Percentiles rank a stretch among this genome's conserved stretches.
These are phyloP conservation scores for Gnathonemus longibarbis DNA, from an alignment of 2,113 vertebrate species.

Conservation along the genomic window DNA sequence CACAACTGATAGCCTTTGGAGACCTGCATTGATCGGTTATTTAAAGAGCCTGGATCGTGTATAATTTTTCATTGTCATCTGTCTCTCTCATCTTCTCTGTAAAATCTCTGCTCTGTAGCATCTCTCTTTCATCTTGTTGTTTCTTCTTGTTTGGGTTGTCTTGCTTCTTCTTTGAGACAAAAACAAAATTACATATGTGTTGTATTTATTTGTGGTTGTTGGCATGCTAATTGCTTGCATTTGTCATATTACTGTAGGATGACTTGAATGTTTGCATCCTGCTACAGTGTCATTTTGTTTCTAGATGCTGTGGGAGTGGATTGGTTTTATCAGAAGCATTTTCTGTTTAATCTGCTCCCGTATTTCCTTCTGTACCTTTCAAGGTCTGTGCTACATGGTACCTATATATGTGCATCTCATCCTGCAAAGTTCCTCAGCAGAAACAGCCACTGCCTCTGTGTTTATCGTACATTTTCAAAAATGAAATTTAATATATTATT, in stretches of 20 bases:
- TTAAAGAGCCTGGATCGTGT: constrained; percentile 11
- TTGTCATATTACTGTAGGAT: not conserved
- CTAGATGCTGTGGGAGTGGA: not conserved
- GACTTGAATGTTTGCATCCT: not conserved
- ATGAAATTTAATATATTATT: not conserved
- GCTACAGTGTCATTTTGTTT: not conserved
- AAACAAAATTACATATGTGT: not conserved
- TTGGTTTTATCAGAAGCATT: not conserved
- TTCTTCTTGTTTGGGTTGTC: not conserved
- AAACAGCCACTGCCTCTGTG: not conserved
- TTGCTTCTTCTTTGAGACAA: not conserved
- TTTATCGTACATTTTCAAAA: not conserved
- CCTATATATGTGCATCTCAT: not conserved
- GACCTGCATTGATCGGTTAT: constrained; percentile 19
- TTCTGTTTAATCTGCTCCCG: not conserved
- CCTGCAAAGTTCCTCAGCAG: not conserved
- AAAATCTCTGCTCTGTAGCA: not conserved
- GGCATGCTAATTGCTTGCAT: not conserved
- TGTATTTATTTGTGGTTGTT: not conserved
- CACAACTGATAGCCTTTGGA: constrained; percentile 25
- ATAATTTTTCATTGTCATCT: not conserved
- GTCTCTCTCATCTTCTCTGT: not conserved
- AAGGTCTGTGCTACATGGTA: not conserved
- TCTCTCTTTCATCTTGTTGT: not conserved
- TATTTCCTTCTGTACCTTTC: not conserved